These are phyloP conservation scores for Cotesia congregata DNA, from an alignment of 2,888 invertebrate genomes.

Conservation along the genomic window DNA sequence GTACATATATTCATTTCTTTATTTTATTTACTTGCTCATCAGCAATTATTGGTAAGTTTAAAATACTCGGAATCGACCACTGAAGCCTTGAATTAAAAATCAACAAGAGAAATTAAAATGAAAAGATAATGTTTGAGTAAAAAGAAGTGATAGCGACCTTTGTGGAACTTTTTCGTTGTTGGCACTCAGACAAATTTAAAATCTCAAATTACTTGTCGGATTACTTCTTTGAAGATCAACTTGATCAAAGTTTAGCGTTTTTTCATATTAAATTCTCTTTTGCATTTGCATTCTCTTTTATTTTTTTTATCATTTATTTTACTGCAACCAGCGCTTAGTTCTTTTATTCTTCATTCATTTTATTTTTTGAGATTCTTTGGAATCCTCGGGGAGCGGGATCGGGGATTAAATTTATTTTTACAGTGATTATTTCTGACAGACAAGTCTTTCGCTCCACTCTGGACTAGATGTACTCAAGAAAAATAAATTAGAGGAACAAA, in stretches of 20 bases:
- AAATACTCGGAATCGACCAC: neutral
- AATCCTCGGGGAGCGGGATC: neutral
- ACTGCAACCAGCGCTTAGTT: too few relatives aligned
- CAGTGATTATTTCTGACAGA: neutral
- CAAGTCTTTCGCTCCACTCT: neutral
- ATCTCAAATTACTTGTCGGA: neutral
- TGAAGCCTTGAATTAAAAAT: neutral
- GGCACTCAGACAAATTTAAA: neutral
- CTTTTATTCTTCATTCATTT: neutral
- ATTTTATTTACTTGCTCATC: neutral
- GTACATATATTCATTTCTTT: constrained; percentile 3
- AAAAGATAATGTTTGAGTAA: neutral
- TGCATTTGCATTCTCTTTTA: neutral
- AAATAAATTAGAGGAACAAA: neutral
- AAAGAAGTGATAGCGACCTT: neutral
- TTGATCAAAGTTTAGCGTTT: neutral
- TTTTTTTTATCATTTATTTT: too few relatives aligned
- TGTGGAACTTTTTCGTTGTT: neutral
- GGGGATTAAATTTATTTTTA: neutral
- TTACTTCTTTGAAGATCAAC: neutral
- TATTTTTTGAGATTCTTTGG: neutral
- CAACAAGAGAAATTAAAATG: neutral
- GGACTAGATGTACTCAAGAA: neutral
- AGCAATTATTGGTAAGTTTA: neutral
- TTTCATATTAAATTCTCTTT: neutral